Conservation (phyloP, 2,113 vertebrate genomes). For the Alces alces region DNA sequence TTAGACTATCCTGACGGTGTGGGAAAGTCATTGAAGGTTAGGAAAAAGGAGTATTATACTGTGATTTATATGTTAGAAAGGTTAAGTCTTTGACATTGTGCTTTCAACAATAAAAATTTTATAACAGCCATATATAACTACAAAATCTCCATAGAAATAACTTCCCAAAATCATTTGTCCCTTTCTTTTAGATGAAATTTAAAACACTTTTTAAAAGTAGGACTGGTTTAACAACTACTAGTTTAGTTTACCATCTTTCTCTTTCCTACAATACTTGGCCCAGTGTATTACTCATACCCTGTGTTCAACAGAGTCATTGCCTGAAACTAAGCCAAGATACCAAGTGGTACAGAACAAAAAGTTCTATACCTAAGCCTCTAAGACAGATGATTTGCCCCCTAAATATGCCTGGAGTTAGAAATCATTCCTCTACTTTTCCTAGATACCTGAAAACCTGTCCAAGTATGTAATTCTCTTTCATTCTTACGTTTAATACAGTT, state of each 20-base stretch:
- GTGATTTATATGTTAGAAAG: not conserved
- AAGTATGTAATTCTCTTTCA: not conserved
- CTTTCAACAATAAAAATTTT: not conserved
- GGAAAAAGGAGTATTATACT: not conserved
- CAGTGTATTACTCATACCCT: not conserved
- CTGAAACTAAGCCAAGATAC: not conserved
- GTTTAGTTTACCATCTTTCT: not conserved
- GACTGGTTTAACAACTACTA: not conserved
- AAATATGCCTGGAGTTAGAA: not conserved
- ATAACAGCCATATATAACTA: not conserved
- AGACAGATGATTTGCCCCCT: not conserved
- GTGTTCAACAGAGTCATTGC: not conserved
- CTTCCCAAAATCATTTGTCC: not conserved
- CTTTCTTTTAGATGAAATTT: not conserved
- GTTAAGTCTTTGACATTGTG: not conserved
- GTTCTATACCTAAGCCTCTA: not conserved
- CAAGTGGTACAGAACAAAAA: not conserved
- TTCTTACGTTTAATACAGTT: not conserved
- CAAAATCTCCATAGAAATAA: not conserved
- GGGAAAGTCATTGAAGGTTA: not conserved
- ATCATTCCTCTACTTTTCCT: not conserved
- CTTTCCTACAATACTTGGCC: not conserved
- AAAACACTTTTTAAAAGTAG: not conserved
- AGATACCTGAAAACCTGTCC: not conserved
- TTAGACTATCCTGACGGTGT: not conserved